Base-by-base conservation (phyloP, 2,113 vertebrate species). In the Cyanoderma ruficeps region DNA sequence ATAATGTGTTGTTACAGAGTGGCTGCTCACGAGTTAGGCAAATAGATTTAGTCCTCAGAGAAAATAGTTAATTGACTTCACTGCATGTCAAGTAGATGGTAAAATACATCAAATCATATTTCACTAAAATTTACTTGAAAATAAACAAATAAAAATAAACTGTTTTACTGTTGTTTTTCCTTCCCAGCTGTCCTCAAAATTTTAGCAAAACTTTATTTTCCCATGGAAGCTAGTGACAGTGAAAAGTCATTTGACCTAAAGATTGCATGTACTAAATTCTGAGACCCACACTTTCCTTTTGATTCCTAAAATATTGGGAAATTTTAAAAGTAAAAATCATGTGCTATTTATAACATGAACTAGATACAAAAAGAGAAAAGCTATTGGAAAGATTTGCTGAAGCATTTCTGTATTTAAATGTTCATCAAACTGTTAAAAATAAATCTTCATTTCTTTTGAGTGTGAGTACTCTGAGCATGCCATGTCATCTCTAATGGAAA, bases 401-500 rank as follows among this genome's bases (percentile, higher is more conserved):
- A 92, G 57, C 67, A 70, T 81, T 94, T 90, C 86, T 94, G 56
- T 90, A 86, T 93, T 96, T 96, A 97, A 97, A 83, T 92, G 95
- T 92, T 96, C 91, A 91, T 94, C 94, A 96, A 91, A 95, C 85
- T 93, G 90, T 97, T 97, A 96, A 97, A 97, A 97, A 95, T 94
- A 97, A 87, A 83, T 87, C 84, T 86, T 90, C 92, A 53, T 94
- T 94, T 93, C 94, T 94, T 97, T 72, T 96, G 94, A 96, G 83
- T 96, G 91, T 92, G 91, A 97, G 92, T 90, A 87, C 69, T 78
- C 79, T 80, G 68, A 97, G 77, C 78, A 42, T 49, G 33, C 78
- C 68, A 33, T 94, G 90, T 93, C 94, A 94, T 95, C 96, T 90
- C 97, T 98, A 98, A 98, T 98, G 97, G 97, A 98, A 98, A 98